phyloP scores from a whole-genome alignment of 2,888 invertebrate genomes.

The Synergus itoensis region DNA sequence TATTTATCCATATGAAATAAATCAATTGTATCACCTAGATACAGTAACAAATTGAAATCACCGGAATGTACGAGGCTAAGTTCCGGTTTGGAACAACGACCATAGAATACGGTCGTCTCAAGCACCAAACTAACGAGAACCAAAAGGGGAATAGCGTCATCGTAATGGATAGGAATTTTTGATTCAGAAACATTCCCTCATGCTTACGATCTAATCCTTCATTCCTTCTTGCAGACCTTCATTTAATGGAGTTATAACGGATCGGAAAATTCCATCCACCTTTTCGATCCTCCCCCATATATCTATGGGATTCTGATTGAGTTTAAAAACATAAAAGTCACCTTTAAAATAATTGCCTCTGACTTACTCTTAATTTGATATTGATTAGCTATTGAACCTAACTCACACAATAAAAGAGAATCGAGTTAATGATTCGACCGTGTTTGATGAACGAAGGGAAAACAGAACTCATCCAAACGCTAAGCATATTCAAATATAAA shows the following conservation, averaged over 20 bases:
- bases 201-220: slow-evolving; percentile 43
- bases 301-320: too few relatives aligned
- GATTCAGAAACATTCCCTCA: slow-evolving; percentile 53
- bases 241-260: slow-evolving; percentile 49
- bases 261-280: slow-evolving; percentile 42
- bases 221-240: slow-evolving; percentile 41
- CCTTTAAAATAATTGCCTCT: too few relatives aligned
- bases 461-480: background rate
- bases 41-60: slow-evolving; percentile 39
- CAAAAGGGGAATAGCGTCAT: slow-evolving; percentile 39
- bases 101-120: slow-evolving; percentile 53
- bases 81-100: slow-evolving; percentile 47
- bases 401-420: slow-evolving; percentile 35
- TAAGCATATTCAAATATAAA: slow-evolving; percentile 11
- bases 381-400: too few relatives aligned
- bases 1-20: background rate
- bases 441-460: slow-evolving; percentile 18
- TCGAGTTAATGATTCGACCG: slow-evolving; percentile 16
- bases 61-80: slow-evolving; percentile 41
- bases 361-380: too few relatives aligned
- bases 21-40: background rate
- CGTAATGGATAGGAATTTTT: slow-evolving; percentile 52
- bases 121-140: slow-evolving; percentile 57
- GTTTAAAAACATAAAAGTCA: too few relatives aligned
- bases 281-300: background rate